Evolutionary conservation across 2,888 invertebrate species (phyloP).

Genomic region (Gymnocheta viridis): DNA sequence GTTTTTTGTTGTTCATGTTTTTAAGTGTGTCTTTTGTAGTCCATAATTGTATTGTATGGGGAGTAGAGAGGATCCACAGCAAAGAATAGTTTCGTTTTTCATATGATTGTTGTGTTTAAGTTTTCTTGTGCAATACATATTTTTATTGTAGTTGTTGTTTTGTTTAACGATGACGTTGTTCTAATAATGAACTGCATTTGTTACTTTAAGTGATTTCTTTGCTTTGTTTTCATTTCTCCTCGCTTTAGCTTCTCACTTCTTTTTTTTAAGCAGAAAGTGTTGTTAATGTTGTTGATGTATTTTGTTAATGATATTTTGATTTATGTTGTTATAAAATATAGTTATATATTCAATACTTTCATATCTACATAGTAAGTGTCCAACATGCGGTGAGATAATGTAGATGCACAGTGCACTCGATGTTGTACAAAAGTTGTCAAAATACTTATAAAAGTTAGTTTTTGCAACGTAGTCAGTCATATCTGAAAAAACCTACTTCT

Average conservation of each 20-base stretch:
- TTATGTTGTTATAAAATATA: constrained; percentile 30
- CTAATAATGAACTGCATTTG: constrained; percentile 57
- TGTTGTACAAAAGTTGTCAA: no score
- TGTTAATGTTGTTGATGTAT: constrained; percentile 59
- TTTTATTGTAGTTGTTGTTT: constrained; percentile 38
- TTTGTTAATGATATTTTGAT: constrained; percentile 63
- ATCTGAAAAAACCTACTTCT: no score
- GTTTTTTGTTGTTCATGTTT: constrained; percentile 1
- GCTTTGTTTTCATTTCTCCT: constrained; percentile 30
- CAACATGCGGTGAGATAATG: no score
- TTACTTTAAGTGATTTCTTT: constrained; percentile 37
- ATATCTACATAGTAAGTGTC: no score
- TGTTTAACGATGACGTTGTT: constrained; percentile 53
- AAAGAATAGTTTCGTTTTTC: constrained; percentile 38
- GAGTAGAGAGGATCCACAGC: constrained; percentile 38
- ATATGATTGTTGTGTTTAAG: constrained; percentile 49
- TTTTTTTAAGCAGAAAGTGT: constrained; percentile 24
- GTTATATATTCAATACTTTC: no score
- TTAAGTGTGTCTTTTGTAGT: constrained; percentile 14
- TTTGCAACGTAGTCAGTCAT: no score
- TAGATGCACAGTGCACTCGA: no score
- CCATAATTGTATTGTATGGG: constrained; percentile 21
- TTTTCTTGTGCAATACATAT: background rate
- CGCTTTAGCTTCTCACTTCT: background rate
- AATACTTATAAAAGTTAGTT: no score